Evolutionary conservation across 2,888 invertebrate species (phyloP), one percentile per base, ranked within the genome.

Genomic region (Taphrorychus bicolor): DNA sequence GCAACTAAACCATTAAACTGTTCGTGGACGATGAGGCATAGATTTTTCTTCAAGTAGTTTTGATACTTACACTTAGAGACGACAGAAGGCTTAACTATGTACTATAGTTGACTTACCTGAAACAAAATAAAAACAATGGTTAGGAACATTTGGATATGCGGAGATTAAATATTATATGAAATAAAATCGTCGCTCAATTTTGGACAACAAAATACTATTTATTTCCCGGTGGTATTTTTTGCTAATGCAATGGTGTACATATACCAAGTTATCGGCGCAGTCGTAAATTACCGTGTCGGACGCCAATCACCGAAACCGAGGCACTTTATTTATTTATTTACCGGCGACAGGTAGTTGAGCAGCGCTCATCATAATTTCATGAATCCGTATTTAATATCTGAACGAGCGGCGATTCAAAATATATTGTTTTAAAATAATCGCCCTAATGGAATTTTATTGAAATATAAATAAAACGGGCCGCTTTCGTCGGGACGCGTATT

Each of bases 391-490:
- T 16, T 45, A 45, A 45, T 45, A 45, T 16, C 45, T 14, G 45
- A 45, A 45, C 45, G 45, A 45, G 32, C 17, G 22, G 51, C 16
- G 17, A 54, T 24, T 65, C 58, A 60, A 66, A 59, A 66, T 68
- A 62, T 58, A 68, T 68, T 68, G 68, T 63, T 63, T 68, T 63
- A 68, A 63, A 68, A 59, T 68, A 63, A 68, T 66, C 16, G 60
- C 60, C n/a, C 22, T 66, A 66, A 60, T 63, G 59, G 59, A 63
- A 64, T 68, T 67, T 67, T 59, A 67, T 62, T 62, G 59, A 59
- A 65, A 59, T 65, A 59, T 65, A 59, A 65, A 65, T 65, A 65
- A 65, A 65, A 65, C 59, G 58, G 53, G 49, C 59, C 65, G 59
- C 19, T 59, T 54, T 53, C 65, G 53, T 24, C 52, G 53, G 53